These are phyloP conservation scores for Drosophila azteca DNA, from an alignment of 1,140 invertebrate species.

Conservation along the genomic window DNA sequence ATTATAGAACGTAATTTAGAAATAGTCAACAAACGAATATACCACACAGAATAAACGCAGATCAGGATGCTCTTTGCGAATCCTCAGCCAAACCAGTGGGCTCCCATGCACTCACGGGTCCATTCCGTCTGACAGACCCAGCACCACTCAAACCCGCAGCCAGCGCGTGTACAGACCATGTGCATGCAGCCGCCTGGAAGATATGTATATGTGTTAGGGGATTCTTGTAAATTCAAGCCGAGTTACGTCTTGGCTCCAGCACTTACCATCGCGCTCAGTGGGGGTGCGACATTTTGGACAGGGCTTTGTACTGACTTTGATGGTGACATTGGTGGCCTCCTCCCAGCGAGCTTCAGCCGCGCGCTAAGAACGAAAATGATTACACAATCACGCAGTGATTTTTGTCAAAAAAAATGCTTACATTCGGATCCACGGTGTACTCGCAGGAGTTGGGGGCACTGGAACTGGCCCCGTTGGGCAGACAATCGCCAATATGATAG, in stretches of 20 bases:
- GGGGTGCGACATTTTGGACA: constrained; percentile 94
- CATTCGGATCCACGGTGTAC: constrained; percentile 87
- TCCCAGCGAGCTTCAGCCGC: constrained; percentile 90
- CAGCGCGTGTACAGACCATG: constrained; percentile 88
- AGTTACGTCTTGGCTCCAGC: constrained; percentile 3
- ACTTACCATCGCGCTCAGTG: constrained; percentile 91
- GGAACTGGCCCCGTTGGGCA: constrained; percentile 77
- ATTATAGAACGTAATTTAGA: constrained; percentile 41
- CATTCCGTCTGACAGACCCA: constrained; percentile 94
- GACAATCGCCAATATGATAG: constrained; percentile 91
- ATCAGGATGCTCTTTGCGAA: neutral
- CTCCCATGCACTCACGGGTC: constrained; percentile 93
- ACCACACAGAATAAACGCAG: constrained; percentile 3
- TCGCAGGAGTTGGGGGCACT: constrained; percentile 79
- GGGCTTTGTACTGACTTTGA: constrained; percentile 92
- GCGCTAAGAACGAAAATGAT: constrained; percentile 55
- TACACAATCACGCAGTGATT: constrained; percentile 21
- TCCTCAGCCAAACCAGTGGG: constrained; percentile 93
- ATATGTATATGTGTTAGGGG: neutral
- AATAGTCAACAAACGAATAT: constrained; percentile 41
- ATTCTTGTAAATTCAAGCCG: constrained; percentile 23
- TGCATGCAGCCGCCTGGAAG: constrained; percentile 93
- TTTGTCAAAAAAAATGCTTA: constrained; percentile 70
- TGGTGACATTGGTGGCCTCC: constrained; percentile 89
- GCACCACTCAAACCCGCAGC: constrained; percentile 93